A percentile compares a stretch with the other conserved stretches of the same genome.
phyloP scores from a whole-genome alignment of 1,140 invertebrate genomes.

The Babylonia areolata region DNA sequence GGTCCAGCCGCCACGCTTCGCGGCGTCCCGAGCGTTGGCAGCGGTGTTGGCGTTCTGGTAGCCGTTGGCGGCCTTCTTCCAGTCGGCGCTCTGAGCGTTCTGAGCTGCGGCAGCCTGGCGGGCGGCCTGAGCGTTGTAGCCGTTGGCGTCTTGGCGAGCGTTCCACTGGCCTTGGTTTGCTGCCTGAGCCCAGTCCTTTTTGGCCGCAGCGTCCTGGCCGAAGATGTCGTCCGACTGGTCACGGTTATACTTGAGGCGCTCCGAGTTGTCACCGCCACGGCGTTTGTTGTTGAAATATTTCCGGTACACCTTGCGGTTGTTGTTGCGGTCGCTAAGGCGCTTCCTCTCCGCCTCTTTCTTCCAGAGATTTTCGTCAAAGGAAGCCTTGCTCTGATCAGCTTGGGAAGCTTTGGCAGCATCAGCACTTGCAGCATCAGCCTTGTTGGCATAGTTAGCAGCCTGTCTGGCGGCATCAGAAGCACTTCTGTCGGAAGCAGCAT shows the following conservation, averaged over 20 bases:
- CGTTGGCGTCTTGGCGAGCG: conserved; percentile 18
- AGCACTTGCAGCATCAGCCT: not conserved
- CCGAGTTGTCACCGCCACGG: conserved; percentile 40
- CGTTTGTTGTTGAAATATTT: conserved; percentile 38
- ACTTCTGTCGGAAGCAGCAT: not conserved
- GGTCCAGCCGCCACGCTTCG: not conserved
- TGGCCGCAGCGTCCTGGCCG: conserved; percentile 28
- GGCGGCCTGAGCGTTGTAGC: conserved; percentile 15
- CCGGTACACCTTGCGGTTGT: conserved; percentile 30
- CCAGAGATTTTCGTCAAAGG: conserved; percentile 29
- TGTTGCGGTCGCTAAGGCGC: conserved; percentile 23
- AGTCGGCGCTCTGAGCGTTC: conserved; percentile 15
- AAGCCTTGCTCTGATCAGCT: not conserved
- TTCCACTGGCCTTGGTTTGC: not conserved
- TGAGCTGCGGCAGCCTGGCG: not conserved
- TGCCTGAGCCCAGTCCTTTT: conserved; percentile 29
- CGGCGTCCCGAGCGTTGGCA: not conserved
- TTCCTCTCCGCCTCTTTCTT: conserved; percentile 22
- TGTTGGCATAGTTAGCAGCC: not conserved
- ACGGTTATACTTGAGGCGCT: conserved; percentile 38
- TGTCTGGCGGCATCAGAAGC: conserved; percentile 29
- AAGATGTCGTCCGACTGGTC: conserved; percentile 33
- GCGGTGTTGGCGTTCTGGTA: conserved; percentile 18
- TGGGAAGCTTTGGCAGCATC: conserved; percentile 20
- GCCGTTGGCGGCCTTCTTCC: conserved; percentile 20